Percentiles rank a stretch among this genome's conserved stretches.
These are phyloP conservation scores for Drosophila sechellia DNA, from an alignment of 1,140 invertebrate genomes.

Conservation along the genomic window DNA sequence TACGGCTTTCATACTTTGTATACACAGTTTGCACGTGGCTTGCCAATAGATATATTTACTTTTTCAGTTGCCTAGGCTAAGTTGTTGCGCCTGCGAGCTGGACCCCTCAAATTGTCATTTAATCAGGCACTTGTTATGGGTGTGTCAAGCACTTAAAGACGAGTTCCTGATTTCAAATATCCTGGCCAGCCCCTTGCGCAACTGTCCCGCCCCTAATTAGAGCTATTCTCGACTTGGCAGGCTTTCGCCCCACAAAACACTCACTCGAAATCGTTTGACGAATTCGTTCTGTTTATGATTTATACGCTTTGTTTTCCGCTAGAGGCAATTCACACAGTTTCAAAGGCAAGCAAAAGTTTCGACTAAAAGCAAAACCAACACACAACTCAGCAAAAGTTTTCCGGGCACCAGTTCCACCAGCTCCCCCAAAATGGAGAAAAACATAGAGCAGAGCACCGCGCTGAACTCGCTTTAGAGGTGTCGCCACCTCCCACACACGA, in stretches of 20 bases:
- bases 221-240: constrained; percentile 85
- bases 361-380: constrained; percentile 29
- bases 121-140: background rate
- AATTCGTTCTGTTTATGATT: constrained; percentile 52
- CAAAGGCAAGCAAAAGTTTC: constrained; percentile 65
- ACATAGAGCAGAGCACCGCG: constrained; percentile 65
- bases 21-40: constrained; percentile 40
- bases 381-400: constrained; percentile 59
- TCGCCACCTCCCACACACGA: constrained; percentile 46
- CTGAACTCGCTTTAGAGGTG: constrained; percentile 32
- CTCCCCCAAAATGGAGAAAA: constrained; percentile 44
- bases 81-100: constrained; percentile 28
- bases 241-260: constrained; percentile 76
- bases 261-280: constrained; percentile 64
- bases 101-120: background rate
- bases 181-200: constrained; percentile 60
- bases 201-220: constrained; percentile 65
- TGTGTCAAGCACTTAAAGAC: background rate
- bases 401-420: constrained; percentile 61
- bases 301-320: constrained; percentile 44
- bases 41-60: constrained; percentile 21
- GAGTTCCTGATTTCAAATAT: constrained; percentile 15
- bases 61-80: constrained; percentile 44
- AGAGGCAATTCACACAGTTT: constrained; percentile 56
- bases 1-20: background rate